Percentiles rank a stretch among this genome's conserved stretches.
Evolutionary conservation across 2,888 invertebrate species (phyloP).

Genomic region (Stegophylla sp.): DNA sequence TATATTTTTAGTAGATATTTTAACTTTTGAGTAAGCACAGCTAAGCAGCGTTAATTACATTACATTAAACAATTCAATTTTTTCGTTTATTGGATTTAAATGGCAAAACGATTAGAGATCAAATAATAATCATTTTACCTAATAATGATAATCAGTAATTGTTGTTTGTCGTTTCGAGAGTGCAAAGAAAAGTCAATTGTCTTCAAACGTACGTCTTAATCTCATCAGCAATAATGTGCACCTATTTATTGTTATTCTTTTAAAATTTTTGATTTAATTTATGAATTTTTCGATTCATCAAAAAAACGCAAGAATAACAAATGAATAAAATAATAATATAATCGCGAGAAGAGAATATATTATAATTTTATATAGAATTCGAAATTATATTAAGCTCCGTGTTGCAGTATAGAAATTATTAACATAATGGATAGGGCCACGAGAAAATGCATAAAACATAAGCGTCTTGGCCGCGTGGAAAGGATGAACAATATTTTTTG

Average conservation of each 20-base stretch:
- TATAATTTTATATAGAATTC: slow-evolving; percentile 50
- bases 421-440: slow-evolving; percentile 52
- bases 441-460: slow-evolving; percentile 58
- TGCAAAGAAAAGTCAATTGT: background rate
- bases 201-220: slow-evolving; percentile 15
- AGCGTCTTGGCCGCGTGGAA: slow-evolving; percentile 32
- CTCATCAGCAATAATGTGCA: too few species aligned
- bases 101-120: too few species aligned
- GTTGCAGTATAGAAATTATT: slow-evolving; percentile 35
- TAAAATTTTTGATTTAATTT: slow-evolving; percentile 2
- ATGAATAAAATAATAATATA: too few species aligned
- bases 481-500: slow-evolving; percentile 39
- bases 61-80: too few species aligned
- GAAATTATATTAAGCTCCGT: slow-evolving; percentile 48
- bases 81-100: too few species aligned
- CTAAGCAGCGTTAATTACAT: too few species aligned
- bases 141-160: too few species aligned
- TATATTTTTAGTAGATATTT: too few species aligned
- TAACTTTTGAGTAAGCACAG: too few species aligned
- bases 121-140: too few species aligned
- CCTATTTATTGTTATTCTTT: background rate
- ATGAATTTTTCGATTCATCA: slow-evolving; percentile 37
- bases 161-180: too few species aligned
- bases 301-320: slow-evolving; percentile 35
- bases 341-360: slow-evolving; percentile 34